Base-by-base conservation (phyloP, 2,113 vertebrate genomes). In the Pygoscelis adeliae region DNA sequence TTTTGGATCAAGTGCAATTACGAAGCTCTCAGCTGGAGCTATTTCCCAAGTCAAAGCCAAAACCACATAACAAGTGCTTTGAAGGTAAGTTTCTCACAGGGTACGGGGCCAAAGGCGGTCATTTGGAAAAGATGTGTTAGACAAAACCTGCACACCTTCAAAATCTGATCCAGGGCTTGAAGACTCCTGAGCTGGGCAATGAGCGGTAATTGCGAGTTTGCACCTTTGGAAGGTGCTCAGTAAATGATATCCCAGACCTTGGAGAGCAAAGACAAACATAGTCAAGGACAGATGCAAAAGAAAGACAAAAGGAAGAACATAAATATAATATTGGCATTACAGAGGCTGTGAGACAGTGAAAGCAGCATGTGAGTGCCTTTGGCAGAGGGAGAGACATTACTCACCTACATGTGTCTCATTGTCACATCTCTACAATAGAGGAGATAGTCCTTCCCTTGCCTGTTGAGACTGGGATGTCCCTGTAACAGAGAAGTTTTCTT, bases 201-300 rank as follows among this genome's bases (percentile, higher is more conserved):
- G 25, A 53, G 34, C 0, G 0, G 32, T 15, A 63, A 27, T 9
- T n/a, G 13, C 21, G 29, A 5, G 6, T 17, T 23, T 81, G 17
- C 17, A 58, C 50, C 34, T 81, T 53, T 44, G 10, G 36, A 81
- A 85, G 62, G 30, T 61, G 26, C 38, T 34, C 70, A 7, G 25
- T 10, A 34, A 76, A 25, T 47, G 36, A 5, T 13, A 40, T 29
- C 34, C 30, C 65, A 44, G 26, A 18, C 26, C 6, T 25, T 15
- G 10, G 38, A 59, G 11, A 55, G 15, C 30, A 47, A 40, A 82
- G 63, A 21, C 50, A 76, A 62, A 62, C 32, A 5, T 2, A n/a
- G 25, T 23, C 46, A 65, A 82, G 58, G 50, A 21, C 26, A 47
- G 82, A 29, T 30, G 46, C 26, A 47, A 34, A 81, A 62, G 46